A percentile compares a stretch with the other conserved stretches of the same genome.
Conservation (phyloP, 2,888 invertebrate species). For the Anodontia alba region DNA sequence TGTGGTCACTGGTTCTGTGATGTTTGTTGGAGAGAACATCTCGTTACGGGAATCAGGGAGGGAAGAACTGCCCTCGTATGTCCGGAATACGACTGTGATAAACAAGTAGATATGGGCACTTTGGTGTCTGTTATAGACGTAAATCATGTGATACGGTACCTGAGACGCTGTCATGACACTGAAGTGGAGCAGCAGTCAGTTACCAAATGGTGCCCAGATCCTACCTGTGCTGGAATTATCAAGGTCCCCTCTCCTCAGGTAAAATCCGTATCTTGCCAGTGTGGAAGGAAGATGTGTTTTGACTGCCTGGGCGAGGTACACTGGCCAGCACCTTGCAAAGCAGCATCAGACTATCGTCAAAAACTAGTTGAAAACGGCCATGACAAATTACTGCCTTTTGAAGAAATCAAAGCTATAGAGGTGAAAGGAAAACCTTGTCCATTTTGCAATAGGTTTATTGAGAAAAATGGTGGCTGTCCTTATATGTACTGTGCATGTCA, state of each 20-base stretch:
- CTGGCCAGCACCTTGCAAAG: slow-evolving; percentile 70
- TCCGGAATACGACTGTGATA: slow-evolving; percentile 65
- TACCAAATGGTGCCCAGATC: slow-evolving; percentile 69
- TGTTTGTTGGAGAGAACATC: slow-evolving; percentile 66
- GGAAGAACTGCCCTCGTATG: slow-evolving; percentile 48
- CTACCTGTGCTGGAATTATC: slow-evolving; percentile 63
- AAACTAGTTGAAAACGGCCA: slow-evolving; percentile 55
- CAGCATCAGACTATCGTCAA: slow-evolving; percentile 44
- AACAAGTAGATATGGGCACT: slow-evolving; percentile 51
- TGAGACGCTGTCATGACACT: slow-evolving; percentile 52
- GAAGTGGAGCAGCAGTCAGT: slow-evolving; percentile 49
- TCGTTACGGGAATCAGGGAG: slow-evolving; percentile 42
- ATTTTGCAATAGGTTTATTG: slow-evolving; percentile 64
- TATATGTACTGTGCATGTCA: slow-evolving; percentile 66
- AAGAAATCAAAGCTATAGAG: slow-evolving; percentile 17
- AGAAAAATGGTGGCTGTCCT: slow-evolving; percentile 69
- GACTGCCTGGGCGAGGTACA: slow-evolving; percentile 66
- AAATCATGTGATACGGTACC: slow-evolving; percentile 39
- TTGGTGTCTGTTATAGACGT: slow-evolving; percentile 44
- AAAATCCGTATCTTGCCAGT: slow-evolving; percentile 55
- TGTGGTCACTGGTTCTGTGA: slow-evolving; percentile 75
- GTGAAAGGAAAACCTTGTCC: slow-evolving; percentile 70
- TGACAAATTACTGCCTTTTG: slow-evolving; percentile 32
- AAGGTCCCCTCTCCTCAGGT: slow-evolving; percentile 28
- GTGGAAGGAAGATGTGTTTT: slow-evolving; percentile 66